Evolutionary conservation across 1,140 invertebrate species (phyloP), one percentile per base, ranked within the genome.

Genomic region (Caenorhabditis remanei): DNA sequence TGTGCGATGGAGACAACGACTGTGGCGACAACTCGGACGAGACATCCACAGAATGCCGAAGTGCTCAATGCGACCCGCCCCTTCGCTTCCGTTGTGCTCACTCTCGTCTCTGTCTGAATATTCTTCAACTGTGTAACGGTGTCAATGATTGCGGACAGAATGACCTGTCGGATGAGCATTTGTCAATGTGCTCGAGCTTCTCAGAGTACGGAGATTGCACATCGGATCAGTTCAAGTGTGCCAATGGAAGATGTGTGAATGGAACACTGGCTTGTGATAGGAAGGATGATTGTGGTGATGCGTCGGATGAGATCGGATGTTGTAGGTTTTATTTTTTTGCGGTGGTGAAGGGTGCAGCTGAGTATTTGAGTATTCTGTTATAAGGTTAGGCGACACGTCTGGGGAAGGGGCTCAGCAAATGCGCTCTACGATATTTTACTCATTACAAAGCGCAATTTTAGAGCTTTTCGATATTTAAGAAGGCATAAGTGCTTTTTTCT

Each of bases 201-300:
- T 89, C 90, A 2, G 91, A 92, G 65, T 90, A 93, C 71, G 91
- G 90, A 8, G 92, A 93, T 46, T 94, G 94, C 89, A 91, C 93
- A 21, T 87, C 88, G 7, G 93, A 94, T 85, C 90, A 94, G 61
- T 94, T 94, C 90, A 93, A 93, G 67, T 94, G 94, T 90, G 97
- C 97, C 92, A 95, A 93, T 16, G 89, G 89, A 13, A 95, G 96
- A 46, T 99, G 98, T 92, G 95, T 99, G 0, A 97, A 96, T 93
- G 96, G 96, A 91, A 95, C 96, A 0, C 97, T 97, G 93, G 96
- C 99, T 43, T 99, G 98, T 93, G 97, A 99, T 93, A 96, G 96
- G 0, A 95, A 96, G 89, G 96, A 98, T 92, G 97, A 99, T 93
- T 99, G 98, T 93, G 96, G 96, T 0, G 98, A 99, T 93, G 95